Evolutionary conservation across 1,140 invertebrate species (phyloP).

Genomic region (silkworm (Bombyx mori)): ASM3026992v2 NC_085126.1:8456001-8456500

Average conservation of each 20-base stretch:
- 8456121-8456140: slow-evolving; percentile 33
- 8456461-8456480: slow-evolving; percentile 50
- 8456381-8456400: slow-evolving; percentile 46
- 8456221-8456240: slow-evolving; percentile 51
- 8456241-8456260: slow-evolving; percentile 38
- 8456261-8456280: slow-evolving; percentile 38
- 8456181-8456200: slow-evolving; percentile 28
- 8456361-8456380: slow-evolving; percentile 48
- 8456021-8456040: slow-evolving; percentile 34
- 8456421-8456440: slow-evolving; percentile 29
- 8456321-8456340: slow-evolving; percentile 36
- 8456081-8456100: slow-evolving; percentile 36
- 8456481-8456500: slow-evolving; percentile 37
- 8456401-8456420: slow-evolving; percentile 39
- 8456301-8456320: slow-evolving; percentile 45
- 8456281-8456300: slow-evolving; percentile 18
- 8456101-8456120: slow-evolving; percentile 38
- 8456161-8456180: slow-evolving; percentile 45
- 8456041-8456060: slow-evolving; percentile 24
- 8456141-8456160: slow-evolving; percentile 36
- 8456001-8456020: slow-evolving; percentile 42
- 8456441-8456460: slow-evolving; percentile 30
- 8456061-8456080: slow-evolving; percentile 47
- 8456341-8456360: slow-evolving; percentile 42
- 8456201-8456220: slow-evolving; percentile 36